phyloP scores from a whole-genome alignment of 2,797 vertebrate genomes.

The Sebastes matsubarae region DNA sequence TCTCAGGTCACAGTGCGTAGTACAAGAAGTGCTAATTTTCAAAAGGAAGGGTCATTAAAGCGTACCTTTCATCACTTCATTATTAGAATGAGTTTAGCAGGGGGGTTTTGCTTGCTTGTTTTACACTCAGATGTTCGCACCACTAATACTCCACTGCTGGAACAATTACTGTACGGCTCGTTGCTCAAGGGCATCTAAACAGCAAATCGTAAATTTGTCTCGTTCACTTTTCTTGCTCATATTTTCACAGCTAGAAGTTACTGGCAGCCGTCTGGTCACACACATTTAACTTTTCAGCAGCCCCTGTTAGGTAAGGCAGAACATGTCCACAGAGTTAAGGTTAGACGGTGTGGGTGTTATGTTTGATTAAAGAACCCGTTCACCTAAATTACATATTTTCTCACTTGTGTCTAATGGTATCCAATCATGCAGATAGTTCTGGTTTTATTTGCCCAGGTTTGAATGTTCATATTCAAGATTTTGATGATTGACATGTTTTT shows the following conservation, averaged over 20 bases:
- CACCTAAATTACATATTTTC: background rate
- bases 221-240: slow-evolving; percentile 28
- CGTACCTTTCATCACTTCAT: slow-evolving; percentile 14
- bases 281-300: slow-evolving; percentile 6
- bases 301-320: slow-evolving; percentile 8
- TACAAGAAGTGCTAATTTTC: slow-evolving; percentile 13
- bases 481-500: too few species aligned
- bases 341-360: slow-evolving; percentile 10
- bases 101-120: slow-evolving; percentile 6
- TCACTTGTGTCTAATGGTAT: background rate
- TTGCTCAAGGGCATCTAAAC: slow-evolving; percentile 33
- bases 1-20: background rate
- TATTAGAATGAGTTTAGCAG: background rate
- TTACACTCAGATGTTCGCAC: slow-evolving; percentile 33
- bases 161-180: slow-evolving; percentile 36
- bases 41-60: slow-evolving; percentile 13
- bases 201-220: slow-evolving; percentile 37
- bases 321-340: background rate
- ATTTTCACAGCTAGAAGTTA: slow-evolving; percentile 39
- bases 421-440: background rate
- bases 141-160: slow-evolving; percentile 27
- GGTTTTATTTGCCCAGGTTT: background rate
- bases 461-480: background rate
- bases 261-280: slow-evolving; percentile 6
- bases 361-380: slow-evolving; percentile 26